A percentile compares a stretch with the other conserved stretches of the same genome.
These are phyloP conservation scores for Polypterus bichir DNA, from an alignment of 2,113 vertebrate genomes.

Conservation along the genomic window DNA sequence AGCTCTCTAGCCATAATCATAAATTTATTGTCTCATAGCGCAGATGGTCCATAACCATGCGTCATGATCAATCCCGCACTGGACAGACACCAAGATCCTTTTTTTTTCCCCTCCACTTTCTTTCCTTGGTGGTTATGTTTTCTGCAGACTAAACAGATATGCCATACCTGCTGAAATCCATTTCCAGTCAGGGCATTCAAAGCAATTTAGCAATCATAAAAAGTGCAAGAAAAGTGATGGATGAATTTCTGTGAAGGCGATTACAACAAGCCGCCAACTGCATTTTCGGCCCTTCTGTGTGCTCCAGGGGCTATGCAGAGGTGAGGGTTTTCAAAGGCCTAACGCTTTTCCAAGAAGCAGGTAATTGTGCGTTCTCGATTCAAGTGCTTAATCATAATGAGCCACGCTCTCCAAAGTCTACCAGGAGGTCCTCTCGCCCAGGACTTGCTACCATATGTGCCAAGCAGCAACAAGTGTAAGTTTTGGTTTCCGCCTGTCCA, in stretches of 20 bases:
- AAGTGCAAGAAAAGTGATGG: conserved; percentile 33
- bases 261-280: conserved; percentile 30
- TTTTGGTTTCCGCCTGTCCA: too few species aligned
- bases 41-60: conserved; percentile 72
- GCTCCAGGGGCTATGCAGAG: background rate
- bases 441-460: too few species aligned
- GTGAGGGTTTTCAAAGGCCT: background rate
- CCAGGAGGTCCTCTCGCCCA: too few species aligned
- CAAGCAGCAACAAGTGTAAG: too few species aligned
- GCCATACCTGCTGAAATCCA: conserved; percentile 34
- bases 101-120: conserved; percentile 10
- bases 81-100: conserved; percentile 46
- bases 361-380: too few species aligned
- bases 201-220: conserved; percentile 35
- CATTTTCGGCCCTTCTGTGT: conserved; percentile 14
- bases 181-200: conserved; percentile 31
- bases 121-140: conserved; percentile 40
- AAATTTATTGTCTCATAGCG: conserved; percentile 64
- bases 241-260: conserved; percentile 34
- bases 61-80: conserved; percentile 47
- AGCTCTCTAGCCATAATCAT: conserved; percentile 53
- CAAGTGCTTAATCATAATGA: too few species aligned
- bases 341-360: too few species aligned
- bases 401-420: too few species aligned
- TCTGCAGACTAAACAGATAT: conserved; percentile 53